A percentile compares a stretch with the other conserved stretches of the same genome.
Evolutionary conservation across 1,140 invertebrate species (phyloP).

Genomic region (Himalopsyche phryganea): DNA sequence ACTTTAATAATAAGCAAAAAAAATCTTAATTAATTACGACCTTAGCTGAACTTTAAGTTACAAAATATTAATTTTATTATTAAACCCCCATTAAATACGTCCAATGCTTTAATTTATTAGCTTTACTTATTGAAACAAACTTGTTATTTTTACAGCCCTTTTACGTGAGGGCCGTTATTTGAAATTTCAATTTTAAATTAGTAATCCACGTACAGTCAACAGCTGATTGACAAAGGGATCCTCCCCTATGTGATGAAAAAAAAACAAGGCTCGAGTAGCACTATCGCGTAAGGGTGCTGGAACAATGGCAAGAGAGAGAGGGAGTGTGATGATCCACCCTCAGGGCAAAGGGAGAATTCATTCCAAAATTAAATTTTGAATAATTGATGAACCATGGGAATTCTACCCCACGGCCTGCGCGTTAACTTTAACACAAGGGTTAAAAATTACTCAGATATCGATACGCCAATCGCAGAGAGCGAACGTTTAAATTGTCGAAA

Average conservation of each 20-base stretch:
- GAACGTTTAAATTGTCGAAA: background rate
- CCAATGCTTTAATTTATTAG: too few species aligned
- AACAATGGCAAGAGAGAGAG: background rate
- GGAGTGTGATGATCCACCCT: slow-evolving; percentile 3
- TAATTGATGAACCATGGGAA: slow-evolving; percentile 32
- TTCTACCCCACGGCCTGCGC: slow-evolving; percentile 5
- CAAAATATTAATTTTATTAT: too few species aligned
- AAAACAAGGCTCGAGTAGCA: background rate
- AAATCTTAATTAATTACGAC: too few species aligned
- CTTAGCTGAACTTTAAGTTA: too few species aligned
- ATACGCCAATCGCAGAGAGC: slow-evolving; percentile 17
- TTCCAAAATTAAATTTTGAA: slow-evolving; percentile 33
- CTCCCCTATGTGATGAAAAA: background rate
- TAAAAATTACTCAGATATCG: slow-evolving; percentile 32
- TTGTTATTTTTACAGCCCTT: too few species aligned
- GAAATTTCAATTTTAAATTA: too few species aligned
- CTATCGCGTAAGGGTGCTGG: background rate
- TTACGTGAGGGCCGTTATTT: too few species aligned
- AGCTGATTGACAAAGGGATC: background rate
- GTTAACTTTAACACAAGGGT: slow-evolving; percentile 27
- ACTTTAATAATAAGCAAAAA: too few species aligned
- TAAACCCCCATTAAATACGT: too few species aligned
- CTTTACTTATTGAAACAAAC: too few species aligned
- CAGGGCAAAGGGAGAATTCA: slow-evolving; percentile 16
- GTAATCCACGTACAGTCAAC: too few species aligned